phyloP scores from a whole-genome alignment of 2,113 vertebrate species.

The Antigone vipio region DNA sequence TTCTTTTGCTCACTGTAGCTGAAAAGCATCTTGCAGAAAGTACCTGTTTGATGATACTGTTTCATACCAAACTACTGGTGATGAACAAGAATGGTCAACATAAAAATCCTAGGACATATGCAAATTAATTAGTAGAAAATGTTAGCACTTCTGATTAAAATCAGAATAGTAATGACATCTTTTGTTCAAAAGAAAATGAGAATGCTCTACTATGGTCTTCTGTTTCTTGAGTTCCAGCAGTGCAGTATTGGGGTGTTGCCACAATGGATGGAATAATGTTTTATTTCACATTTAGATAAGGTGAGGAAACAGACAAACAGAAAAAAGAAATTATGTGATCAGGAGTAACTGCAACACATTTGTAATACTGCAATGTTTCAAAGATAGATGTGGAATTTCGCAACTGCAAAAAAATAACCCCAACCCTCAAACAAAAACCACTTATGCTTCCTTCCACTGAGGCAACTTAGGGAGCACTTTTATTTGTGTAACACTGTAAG shows the following conservation, averaged over 20 bases:
- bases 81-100: background rate
- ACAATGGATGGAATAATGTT: background rate
- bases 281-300: background rate
- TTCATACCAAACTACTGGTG: background rate
- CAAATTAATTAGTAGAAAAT: background rate
- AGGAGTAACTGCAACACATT: background rate
- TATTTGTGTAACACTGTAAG: background rate
- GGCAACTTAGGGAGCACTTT: background rate
- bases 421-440: background rate
- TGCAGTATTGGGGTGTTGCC: background rate
- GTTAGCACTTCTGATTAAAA: background rate
- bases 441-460: background rate
- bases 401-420: background rate
- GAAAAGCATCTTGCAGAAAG: background rate
- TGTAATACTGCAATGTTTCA: background rate
- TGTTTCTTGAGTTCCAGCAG: background rate
- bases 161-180: background rate
- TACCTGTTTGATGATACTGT: background rate
- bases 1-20: background rate
- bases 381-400: background rate
- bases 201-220: background rate
- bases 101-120: background rate
- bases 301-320: background rate
- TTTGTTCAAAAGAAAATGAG: background rate
- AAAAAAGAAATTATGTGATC: background rate